phyloP scores from a whole-genome alignment of 2,888 invertebrate genomes.

The Nipponacmea schrenckii region DNA sequence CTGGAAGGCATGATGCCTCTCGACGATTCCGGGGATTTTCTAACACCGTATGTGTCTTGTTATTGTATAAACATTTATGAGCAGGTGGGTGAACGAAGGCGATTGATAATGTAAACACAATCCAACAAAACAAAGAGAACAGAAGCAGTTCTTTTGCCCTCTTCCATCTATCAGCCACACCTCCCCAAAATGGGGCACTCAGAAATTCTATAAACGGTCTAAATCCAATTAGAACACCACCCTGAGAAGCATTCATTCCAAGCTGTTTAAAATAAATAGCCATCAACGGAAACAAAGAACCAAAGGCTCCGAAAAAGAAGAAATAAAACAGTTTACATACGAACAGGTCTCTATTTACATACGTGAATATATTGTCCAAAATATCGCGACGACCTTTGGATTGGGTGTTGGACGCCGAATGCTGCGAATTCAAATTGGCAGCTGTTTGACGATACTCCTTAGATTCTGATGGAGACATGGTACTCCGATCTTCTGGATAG shows the following conservation, averaged over 20 bases:
- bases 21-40: slow-evolving; percentile 30
- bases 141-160: slow-evolving; percentile 79
- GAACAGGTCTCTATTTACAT: slow-evolving; percentile 72
- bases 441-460: slow-evolving; percentile 2
- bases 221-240: slow-evolving; percentile 86
- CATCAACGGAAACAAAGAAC: slow-evolving; percentile 96
- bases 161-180: slow-evolving; percentile 84
- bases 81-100: slow-evolving; percentile 95
- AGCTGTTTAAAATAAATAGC: slow-evolving; percentile 99
- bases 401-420: slow-evolving; percentile 5
- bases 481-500: background rate
- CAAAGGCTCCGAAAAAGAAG: slow-evolving; percentile 99
- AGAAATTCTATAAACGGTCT: slow-evolving; percentile 97
- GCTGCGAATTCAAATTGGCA: slow-evolving; percentile 14
- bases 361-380: slow-evolving; percentile 54
- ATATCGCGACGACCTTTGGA: slow-evolving; percentile 43
- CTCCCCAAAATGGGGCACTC: slow-evolving; percentile 98
- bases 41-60: slow-evolving; percentile 72
- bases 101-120: slow-evolving; percentile 94
- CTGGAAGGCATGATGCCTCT: slow-evolving; percentile 16
- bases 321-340: slow-evolving; percentile 98
- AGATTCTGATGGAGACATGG: background rate
- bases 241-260: slow-evolving; percentile 98
- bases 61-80: slow-evolving; percentile 84
- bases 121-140: slow-evolving; percentile 92